phyloP scores from a whole-genome alignment of 2,888 invertebrate species.

The Nemotelus nigrinus region DNA sequence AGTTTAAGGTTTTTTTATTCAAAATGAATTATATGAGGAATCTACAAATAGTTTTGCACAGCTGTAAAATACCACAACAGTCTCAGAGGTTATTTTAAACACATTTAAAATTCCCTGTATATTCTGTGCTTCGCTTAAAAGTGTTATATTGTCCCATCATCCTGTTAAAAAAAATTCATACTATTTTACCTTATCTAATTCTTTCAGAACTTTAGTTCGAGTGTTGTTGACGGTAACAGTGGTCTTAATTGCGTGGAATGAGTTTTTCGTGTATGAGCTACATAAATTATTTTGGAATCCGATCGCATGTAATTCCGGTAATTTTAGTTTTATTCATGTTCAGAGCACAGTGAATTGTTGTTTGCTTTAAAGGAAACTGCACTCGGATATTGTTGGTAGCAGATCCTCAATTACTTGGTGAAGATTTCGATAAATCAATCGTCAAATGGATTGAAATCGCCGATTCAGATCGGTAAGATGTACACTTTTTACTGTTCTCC shows the following conservation, averaged over 20 bases:
- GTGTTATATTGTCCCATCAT: too few relatives aligned
- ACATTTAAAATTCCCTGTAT: too few relatives aligned
- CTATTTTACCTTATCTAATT: neutral
- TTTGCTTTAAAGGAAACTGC: conserved; percentile 65
- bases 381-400: conserved; percentile 79
- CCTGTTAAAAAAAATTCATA: too few relatives aligned
- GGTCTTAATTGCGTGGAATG: conserved; percentile 60
- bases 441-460: conserved; percentile 79
- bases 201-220: conserved; percentile 12
- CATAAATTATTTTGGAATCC: conserved; percentile 61
- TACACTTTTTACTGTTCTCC: conserved; percentile 12
- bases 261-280: conserved; percentile 60
- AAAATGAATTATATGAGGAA: too few relatives aligned
- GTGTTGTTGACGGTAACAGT: conserved; percentile 57
- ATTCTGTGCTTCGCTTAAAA: too few relatives aligned
- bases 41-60: too few relatives aligned
- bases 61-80: too few relatives aligned
- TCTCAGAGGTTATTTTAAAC: too few relatives aligned
- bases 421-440: conserved; percentile 74
- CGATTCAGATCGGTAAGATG: conserved; percentile 85
- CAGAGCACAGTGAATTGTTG: neutral
- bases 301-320: conserved; percentile 61
- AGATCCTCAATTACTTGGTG: conserved; percentile 93
- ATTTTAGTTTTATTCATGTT: conserved; percentile 26
- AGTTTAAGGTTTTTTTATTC: too few relatives aligned